Conservation (phyloP, 1,140 invertebrate species). For the Spodoptera frugiperda region DNA sequence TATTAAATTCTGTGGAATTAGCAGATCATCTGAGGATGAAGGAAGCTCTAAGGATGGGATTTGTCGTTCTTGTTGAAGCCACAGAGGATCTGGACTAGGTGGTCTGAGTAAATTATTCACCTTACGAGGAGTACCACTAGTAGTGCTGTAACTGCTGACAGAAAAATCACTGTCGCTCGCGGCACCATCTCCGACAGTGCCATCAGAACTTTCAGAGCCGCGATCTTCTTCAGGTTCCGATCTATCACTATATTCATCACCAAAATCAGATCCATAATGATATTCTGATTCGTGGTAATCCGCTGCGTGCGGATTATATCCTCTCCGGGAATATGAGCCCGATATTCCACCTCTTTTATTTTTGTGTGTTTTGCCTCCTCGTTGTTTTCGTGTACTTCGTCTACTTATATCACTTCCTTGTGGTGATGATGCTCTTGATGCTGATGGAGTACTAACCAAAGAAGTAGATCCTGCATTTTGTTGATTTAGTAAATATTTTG, state of each 20-base stretch:
- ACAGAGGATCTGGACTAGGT: slow-evolving; percentile 94
- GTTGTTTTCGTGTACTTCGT: slow-evolving; percentile 87
- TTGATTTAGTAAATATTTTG: slow-evolving; percentile 91
- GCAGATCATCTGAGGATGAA: slow-evolving; percentile 95
- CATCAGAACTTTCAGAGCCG: slow-evolving; percentile 88
- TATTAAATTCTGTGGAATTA: slow-evolving; percentile 92
- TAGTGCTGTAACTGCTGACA: slow-evolving; percentile 91
- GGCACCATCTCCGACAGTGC: slow-evolving; percentile 89
- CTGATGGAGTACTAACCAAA: slow-evolving; percentile 91
- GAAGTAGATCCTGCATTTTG: slow-evolving; percentile 89
- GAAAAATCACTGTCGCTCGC: slow-evolving; percentile 95
- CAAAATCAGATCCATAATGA: slow-evolving; percentile 96
- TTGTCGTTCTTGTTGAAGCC: slow-evolving; percentile 93
- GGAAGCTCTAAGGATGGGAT: slow-evolving; percentile 93
- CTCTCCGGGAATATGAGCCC: slow-evolving; percentile 87
- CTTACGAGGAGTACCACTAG: slow-evolving; percentile 87
- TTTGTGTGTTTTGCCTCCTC: slow-evolving; percentile 87
- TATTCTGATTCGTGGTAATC: slow-evolving; percentile 94
- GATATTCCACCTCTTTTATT: slow-evolving; percentile 88
- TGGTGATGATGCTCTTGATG: slow-evolving; percentile 91
- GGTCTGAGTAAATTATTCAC: slow-evolving; percentile 86
- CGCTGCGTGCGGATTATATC: slow-evolving; percentile 91
- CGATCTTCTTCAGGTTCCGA: slow-evolving; percentile 92
- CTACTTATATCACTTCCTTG: slow-evolving; percentile 90
- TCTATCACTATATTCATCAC: slow-evolving; percentile 92